These are phyloP conservation scores for Sinopyrophorus schimmeli DNA, from an alignment of 2,888 invertebrate species.

Conservation along the genomic window DNA sequence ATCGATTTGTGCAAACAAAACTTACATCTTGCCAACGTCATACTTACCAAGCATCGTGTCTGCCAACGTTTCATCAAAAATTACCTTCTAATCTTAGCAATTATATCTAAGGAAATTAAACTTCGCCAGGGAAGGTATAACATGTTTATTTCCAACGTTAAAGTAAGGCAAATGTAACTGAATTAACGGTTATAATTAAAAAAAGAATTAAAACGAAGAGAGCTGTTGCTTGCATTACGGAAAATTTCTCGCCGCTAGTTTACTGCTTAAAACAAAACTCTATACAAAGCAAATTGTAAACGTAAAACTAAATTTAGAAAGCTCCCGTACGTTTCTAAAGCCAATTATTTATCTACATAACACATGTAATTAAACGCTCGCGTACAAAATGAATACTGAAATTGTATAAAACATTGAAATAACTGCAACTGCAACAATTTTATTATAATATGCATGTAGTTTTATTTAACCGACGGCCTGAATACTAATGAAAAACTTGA, in stretches of 20 bases:
- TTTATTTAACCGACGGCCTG: conserved; percentile 22
- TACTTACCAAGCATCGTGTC: conserved; percentile 11
- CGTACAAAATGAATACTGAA: conserved; percentile 12
- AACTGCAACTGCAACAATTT: conserved; percentile 11
- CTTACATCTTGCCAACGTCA: too few species aligned
- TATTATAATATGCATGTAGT: conserved; percentile 20
- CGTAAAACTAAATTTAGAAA: conserved; percentile 9
- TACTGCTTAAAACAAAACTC: too few species aligned
- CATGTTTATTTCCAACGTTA: conserved; percentile 20
- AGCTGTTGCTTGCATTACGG: too few species aligned
- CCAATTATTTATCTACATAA: conserved; percentile 12
- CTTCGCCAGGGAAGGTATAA: conserved; percentile 19
- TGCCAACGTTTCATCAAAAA: conserved; percentile 24
- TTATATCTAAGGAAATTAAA: conserved; percentile 30
- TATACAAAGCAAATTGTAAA: neutral
- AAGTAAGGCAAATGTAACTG: conserved; percentile 22
- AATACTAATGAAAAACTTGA: conserved; percentile 32
- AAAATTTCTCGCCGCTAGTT: too few species aligned
- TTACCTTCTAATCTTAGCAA: conserved; percentile 27
- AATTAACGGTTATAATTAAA: conserved; percentile 21
- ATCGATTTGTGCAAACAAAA: too few species aligned
- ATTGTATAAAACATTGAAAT: conserved; percentile 22
- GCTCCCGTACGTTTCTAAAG: conserved; percentile 1
- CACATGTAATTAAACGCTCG: conserved; percentile 14
- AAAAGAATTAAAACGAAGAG: conserved; percentile 11